Percentiles rank a stretch among this genome's conserved stretches.
Evolutionary conservation across 2,797 vertebrate genomes (phyloP).

Genomic region (Acomys russatus): DNA sequence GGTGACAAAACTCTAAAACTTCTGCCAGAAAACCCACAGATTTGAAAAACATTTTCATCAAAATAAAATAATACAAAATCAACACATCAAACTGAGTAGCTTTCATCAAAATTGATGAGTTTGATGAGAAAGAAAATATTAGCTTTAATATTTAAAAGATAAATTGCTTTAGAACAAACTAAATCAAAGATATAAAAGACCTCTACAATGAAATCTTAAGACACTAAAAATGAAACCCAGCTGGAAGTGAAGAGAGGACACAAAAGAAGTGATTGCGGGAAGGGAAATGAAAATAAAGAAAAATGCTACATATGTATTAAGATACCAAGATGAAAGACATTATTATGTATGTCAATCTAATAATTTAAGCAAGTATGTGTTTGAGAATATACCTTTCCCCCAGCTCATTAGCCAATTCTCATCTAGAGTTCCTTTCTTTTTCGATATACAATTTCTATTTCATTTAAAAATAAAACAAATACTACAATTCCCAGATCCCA

Average conservation of each 20-base stretch:
- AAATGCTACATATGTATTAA: not conserved
- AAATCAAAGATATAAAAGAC: not conserved
- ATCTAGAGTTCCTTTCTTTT: not conserved
- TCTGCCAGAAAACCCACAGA: not conserved
- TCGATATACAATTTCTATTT: not conserved
- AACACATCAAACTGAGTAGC: not conserved
- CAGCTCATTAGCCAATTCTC: not conserved
- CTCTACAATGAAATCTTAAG: not conserved
- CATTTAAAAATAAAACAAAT: not conserved
- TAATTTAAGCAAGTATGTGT: not conserved
- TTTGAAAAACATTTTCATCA: not conserved
- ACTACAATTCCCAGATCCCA: too few relatives aligned
- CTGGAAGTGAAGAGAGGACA: not conserved
- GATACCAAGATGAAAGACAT: not conserved
- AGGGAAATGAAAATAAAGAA: not conserved
- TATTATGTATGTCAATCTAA: not conserved
- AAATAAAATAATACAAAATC: not conserved
- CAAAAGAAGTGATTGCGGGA: not conserved
- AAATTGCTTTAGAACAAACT: not conserved
- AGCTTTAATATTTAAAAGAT: not conserved
- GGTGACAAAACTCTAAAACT: not conserved
- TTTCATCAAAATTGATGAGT: not conserved
- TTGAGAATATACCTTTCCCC: not conserved
- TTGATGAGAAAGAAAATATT: not conserved
- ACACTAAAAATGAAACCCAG: not conserved